Evolutionary conservation across 2,888 invertebrate species (phyloP).

Genomic region (Acronicta leporina): DNA sequence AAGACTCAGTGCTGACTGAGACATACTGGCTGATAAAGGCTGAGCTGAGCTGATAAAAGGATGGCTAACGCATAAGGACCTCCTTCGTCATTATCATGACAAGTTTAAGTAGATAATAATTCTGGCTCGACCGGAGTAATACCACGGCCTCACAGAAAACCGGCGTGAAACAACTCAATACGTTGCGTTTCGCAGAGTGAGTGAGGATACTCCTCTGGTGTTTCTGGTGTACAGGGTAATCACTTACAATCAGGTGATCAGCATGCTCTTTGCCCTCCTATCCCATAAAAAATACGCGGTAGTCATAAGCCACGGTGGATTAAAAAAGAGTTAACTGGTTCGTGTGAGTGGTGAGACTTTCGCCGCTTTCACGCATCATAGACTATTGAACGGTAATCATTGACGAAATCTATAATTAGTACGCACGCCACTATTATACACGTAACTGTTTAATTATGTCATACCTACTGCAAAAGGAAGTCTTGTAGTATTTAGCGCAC

Average conservation of each 20-base stretch:
- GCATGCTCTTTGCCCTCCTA: too few relatives aligned
- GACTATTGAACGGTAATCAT: slow-evolving; percentile 66
- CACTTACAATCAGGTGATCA: too few relatives aligned
- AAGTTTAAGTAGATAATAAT: too few relatives aligned
- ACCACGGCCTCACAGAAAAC: too few relatives aligned
- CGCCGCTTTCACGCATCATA: slow-evolving; percentile 82
- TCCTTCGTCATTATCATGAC: not conserved
- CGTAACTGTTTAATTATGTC: slow-evolving; percentile 32
- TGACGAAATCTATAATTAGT: slow-evolving; percentile 75
- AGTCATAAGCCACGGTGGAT: slow-evolving; percentile 62
- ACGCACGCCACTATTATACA: slow-evolving; percentile 51
- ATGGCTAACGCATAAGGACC: not conserved
- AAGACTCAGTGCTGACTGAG: too few relatives aligned
- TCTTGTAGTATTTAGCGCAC: slow-evolving; percentile 1
- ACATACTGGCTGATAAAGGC: too few relatives aligned
- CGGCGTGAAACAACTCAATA: too few relatives aligned
- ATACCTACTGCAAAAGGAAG: slow-evolving; percentile 20
- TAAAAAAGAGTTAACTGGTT: slow-evolving; percentile 77
- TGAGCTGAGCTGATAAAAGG: not conserved
- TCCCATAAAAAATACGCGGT: slow-evolving; percentile 16
- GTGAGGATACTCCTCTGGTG: too few relatives aligned
- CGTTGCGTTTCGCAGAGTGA: too few relatives aligned
- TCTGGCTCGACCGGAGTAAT: too few relatives aligned
- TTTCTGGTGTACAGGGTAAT: too few relatives aligned
- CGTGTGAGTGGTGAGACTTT: slow-evolving; percentile 74